Evolutionary conservation across 2,888 invertebrate genomes (phyloP).

Genomic region (Campoplex nolae): DNA sequence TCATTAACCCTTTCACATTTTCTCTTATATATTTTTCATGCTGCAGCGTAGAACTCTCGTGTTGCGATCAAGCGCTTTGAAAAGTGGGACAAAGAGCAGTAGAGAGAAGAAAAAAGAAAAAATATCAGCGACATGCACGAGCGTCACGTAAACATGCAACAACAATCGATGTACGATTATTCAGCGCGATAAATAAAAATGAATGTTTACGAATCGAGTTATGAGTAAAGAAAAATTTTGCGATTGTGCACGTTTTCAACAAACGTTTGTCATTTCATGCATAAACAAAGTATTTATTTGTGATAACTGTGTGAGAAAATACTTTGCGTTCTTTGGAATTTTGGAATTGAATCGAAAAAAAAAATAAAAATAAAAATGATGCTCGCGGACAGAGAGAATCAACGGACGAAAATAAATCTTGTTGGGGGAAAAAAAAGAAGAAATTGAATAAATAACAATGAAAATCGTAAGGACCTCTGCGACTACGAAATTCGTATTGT

Average conservation of each 20-base stretch:
- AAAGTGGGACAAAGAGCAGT: background rate
- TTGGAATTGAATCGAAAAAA: background rate
- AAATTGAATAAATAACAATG: background rate
- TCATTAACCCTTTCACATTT: conserved; percentile 31
- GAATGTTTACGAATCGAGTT: background rate
- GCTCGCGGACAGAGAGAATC: too few species aligned
- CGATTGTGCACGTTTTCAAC: background rate
- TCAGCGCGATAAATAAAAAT: conserved; percentile 8
- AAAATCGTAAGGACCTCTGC: background rate
- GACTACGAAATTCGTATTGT: background rate
- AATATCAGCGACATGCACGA: conserved; percentile 38
- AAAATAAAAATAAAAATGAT: too few species aligned
- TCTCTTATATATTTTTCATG: conserved; percentile 30
- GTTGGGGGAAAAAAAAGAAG: too few species aligned
- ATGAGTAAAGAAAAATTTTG: background rate
- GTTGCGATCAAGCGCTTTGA: background rate
- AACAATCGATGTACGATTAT: conserved; percentile 23
- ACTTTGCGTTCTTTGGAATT: background rate
- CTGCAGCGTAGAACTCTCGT: background rate
- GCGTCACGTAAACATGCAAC: conserved; percentile 12
- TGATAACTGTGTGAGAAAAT: background rate
- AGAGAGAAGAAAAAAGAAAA: background rate
- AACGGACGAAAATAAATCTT: background rate
- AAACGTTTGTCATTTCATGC: background rate
- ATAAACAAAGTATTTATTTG: background rate